Evolutionary conservation across 2,888 invertebrate genomes (phyloP), one percentile per base, ranked within the genome.

Genomic region (Melipona bicolor): DNA sequence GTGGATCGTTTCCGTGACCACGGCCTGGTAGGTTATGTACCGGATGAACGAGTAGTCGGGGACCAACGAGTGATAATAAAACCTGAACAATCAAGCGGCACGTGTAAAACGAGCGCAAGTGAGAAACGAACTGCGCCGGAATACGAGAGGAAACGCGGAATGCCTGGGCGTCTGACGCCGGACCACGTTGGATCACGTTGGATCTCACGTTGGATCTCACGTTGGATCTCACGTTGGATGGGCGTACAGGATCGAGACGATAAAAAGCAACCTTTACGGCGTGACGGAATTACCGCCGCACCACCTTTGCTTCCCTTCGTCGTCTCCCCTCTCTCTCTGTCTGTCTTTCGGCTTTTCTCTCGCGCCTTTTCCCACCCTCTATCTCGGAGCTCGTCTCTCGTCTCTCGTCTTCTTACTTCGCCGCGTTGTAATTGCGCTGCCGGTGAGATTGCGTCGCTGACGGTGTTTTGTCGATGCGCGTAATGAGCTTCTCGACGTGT

Each of bases 251-350:
- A 86, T 83, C 79, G 80, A 81, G 87, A 83, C 93, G 90, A 93
- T 93, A 93, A 93, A 93, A 92, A 92, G 91, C 89, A 92, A 92
- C 91, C 91, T 93, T 93, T 93, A 93, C 91, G 91, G 91, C 91
- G 91, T 92, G 92, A 91, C 91, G 92, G 90, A 93, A 93, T 93
- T 92, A 92, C 92, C 90, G 88, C 89, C 77, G 77, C 73, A 72
- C 72, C 36, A 64, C 69, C 83, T 65, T 80, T 65, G 61, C 71
- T 72, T 67, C 70, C 79, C 71, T 72, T 78, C 85, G 21, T 78
- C 84, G 74, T 76, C 70, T 61, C 71, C 72, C 56, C 74, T 4
- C 15, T 5, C 56, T 56, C n/a, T 13, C 21, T n/a, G n/a, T 4
- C 54, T 27, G 27, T 27, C 27, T 27, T 27, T 27, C 27, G 27